Conservation (phyloP, 2,888 invertebrate genomes). For the Lypha dubia region DNA sequence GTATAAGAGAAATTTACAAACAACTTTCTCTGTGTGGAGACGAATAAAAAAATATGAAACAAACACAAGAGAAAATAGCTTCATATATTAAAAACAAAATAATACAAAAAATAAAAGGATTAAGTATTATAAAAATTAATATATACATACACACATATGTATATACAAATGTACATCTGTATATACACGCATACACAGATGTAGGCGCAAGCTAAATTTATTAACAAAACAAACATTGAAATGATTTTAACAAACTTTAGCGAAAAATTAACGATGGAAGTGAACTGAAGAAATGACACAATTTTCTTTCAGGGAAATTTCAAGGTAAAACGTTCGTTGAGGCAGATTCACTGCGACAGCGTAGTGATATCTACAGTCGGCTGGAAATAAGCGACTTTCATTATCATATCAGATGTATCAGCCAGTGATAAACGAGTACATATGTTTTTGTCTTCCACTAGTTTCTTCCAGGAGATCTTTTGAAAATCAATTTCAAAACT, state of each 20-base stretch:
- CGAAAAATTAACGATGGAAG: neutral
- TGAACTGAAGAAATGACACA: neutral
- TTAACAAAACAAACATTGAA: constrained; percentile 22
- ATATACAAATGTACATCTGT: neutral
- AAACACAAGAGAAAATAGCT: too few relatives aligned
- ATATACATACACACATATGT: neutral
- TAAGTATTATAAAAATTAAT: constrained; percentile 9
- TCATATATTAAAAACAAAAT: neutral
- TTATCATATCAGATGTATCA: too few relatives aligned
- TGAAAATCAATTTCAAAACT: too few relatives aligned
- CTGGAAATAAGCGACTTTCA: too few relatives aligned
- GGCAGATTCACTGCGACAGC: too few relatives aligned
- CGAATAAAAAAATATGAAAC: too few relatives aligned
- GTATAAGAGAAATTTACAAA: constrained; percentile 27
- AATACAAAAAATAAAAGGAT: neutral
- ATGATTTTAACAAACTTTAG: constrained; percentile 26
- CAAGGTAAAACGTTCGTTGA: too few relatives aligned
- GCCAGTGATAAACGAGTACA: too few relatives aligned
- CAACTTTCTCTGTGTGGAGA: neutral
- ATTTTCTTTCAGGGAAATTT: too few relatives aligned
- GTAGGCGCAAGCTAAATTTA: constrained; percentile 25
- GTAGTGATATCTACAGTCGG: too few relatives aligned
- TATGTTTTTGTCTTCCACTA: too few relatives aligned
- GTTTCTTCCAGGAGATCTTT: too few relatives aligned
- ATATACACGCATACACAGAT: neutral